These are phyloP conservation scores for Channa striata DNA, from an alignment of 2,797 vertebrate genomes.

Conservation along the genomic window DNA sequence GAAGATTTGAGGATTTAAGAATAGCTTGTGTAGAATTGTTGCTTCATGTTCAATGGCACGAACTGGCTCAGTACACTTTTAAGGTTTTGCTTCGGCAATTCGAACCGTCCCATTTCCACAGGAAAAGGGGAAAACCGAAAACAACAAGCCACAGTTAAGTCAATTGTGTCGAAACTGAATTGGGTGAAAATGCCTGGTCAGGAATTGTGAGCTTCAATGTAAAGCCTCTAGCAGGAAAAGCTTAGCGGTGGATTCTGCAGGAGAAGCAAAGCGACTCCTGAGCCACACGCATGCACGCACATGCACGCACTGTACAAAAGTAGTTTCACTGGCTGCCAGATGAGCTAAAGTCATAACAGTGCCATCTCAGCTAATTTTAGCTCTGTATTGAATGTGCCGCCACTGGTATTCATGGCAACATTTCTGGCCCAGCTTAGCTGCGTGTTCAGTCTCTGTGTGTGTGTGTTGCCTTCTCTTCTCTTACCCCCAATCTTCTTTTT, in stretches of 20 bases:
- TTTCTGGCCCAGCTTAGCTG: constrained; percentile 75
- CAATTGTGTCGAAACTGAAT: constrained; percentile 60
- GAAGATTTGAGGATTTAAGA: too few species aligned
- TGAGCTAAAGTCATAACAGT: constrained; percentile 84
- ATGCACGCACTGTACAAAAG: constrained; percentile 57
- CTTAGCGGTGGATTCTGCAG: constrained; percentile 63
- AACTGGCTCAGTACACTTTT: constrained; percentile 2
- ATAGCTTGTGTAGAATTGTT: too few species aligned
- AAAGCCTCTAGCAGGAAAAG: constrained; percentile 59
- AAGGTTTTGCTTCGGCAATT: constrained; percentile 18
- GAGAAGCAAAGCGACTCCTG: constrained; percentile 57
- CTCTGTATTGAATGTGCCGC: constrained; percentile 78
- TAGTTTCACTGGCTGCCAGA: constrained; percentile 76
- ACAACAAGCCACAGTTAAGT: constrained; percentile 42
- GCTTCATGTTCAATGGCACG: too few species aligned
- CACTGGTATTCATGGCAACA: constrained; percentile 79
- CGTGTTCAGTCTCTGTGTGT: constrained; percentile 52
- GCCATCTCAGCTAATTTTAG: constrained; percentile 84
- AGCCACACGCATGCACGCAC: constrained; percentile 31
- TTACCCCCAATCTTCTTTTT: constrained; percentile 23
- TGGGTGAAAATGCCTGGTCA: constrained; percentile 58
- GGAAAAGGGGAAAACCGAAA: not conserved
- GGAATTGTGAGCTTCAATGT: constrained; percentile 65
- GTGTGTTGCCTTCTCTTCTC: constrained; percentile 40
- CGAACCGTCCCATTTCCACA: not conserved